Evolutionary conservation across 1,140 invertebrate genomes (phyloP), one percentile per base, ranked within the genome.

Genomic region (Drosophila tani): DNA sequence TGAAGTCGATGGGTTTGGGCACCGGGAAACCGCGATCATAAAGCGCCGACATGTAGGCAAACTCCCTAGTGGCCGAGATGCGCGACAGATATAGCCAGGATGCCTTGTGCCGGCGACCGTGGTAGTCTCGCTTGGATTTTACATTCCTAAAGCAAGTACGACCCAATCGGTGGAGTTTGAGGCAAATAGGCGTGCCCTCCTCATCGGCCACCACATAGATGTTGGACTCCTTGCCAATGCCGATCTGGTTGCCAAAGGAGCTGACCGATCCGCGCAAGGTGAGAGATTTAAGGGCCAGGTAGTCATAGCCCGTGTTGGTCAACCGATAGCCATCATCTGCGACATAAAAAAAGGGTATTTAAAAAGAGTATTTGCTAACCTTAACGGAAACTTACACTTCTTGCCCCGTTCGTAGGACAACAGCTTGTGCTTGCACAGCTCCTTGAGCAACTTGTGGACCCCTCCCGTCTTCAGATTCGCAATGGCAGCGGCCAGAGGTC

Each of bases 11-110:
- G 1, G 99, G 98, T 92, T 96, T 96, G 0, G 99, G 99, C 1
- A 99, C 98, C 9, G 98, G 98, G 93, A 99, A 99, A 21, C 95
- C 96, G 91, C 97, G 94, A 14, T 98, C 96, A 85, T 98, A 94
- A 29, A 99, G 93, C 1, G 98, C 98, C 92, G 98, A 98, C 97
- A 99, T 98, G 90, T 99, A 99, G 2, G 98, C 97, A 95, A 98
- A 99, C 94, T 99, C 99, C 93, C 99, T 98, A 2, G 97, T 97
- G 0, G 99, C 99, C 3, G 99, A 99, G 74, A 99, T 96, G 58
- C 99, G 94, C 0, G 98, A 99, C n/a, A 99, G 93, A 93, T 99
- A 99, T 0, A 99, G 93, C 99, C 99, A 99, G 1, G 98, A 99
- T 5, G 96, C 96, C 64, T 95, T 96, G 84, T 97, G 96, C 51